Percentiles rank a stretch among this genome's conserved stretches.
phyloP scores from a whole-genome alignment of 2,797 vertebrate genomes.

The Gastrophryne carolinensis region DNA sequence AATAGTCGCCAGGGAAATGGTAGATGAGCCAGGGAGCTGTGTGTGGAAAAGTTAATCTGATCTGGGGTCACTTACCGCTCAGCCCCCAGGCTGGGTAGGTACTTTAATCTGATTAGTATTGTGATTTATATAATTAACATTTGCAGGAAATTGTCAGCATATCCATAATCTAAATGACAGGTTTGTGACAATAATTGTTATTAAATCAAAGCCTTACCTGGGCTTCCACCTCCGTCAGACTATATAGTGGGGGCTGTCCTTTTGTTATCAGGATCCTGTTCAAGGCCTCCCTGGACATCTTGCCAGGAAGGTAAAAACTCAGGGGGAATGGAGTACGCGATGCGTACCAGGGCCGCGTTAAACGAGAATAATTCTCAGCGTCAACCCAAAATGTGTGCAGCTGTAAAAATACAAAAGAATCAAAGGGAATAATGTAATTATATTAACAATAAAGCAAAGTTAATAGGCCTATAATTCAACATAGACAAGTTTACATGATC shows the following conservation, averaged over 20 bases:
- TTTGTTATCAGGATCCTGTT: constrained; percentile 89
- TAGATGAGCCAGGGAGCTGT: no score
- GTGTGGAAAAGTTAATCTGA: no score
- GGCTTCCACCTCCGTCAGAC: constrained; percentile 87
- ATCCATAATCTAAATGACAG: no score
- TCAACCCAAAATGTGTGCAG: constrained; percentile 98
- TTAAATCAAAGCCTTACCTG: no score
- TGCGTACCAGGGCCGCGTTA: constrained; percentile 96
- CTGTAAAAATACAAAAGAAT: constrained; percentile 52
- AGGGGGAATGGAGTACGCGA: constrained; percentile 90
- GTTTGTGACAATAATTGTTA: no score
- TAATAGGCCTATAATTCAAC: background rate
- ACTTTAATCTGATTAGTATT: no score
- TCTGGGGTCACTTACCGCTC: no score
- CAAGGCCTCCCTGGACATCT: constrained; percentile 79
- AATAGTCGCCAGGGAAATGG: no score
- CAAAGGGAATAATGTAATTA: no score
- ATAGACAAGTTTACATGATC: background rate
- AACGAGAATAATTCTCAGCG: constrained; percentile 86
- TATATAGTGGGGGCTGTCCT: constrained; percentile 83
- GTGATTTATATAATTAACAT: no score
- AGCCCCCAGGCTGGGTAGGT: no score
- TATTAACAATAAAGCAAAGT: background rate
- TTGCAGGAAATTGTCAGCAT: no score
- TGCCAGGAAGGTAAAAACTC: constrained; percentile 83